phyloP scores from a whole-genome alignment of 1,140 invertebrate genomes.

The Drosophila kikkawai region DNA sequence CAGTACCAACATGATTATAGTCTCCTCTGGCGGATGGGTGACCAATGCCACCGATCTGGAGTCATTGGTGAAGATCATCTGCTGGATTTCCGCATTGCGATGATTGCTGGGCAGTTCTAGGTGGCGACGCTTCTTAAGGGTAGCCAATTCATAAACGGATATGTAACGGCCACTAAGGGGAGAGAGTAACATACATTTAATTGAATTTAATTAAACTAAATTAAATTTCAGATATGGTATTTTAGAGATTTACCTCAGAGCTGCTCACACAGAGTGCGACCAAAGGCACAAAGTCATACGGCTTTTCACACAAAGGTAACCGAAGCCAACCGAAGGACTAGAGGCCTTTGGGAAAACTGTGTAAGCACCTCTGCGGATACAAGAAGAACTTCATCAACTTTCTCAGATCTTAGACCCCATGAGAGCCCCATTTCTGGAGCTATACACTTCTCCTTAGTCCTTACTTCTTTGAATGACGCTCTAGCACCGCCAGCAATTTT shows the following conservation, averaged over 20 bases:
- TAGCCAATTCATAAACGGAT: conserved; percentile 87
- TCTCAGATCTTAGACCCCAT: neutral
- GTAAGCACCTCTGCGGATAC: too few species aligned
- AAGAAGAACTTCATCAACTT: neutral
- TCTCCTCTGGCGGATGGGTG: conserved; percentile 90
- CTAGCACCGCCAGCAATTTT: conserved; percentile 76
- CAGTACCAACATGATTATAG: conserved; percentile 90
- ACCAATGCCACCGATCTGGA: conserved; percentile 89
- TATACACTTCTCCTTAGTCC: neutral
- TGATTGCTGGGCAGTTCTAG: conserved; percentile 86
- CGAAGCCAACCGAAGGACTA: too few species aligned
- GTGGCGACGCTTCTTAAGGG: conserved; percentile 86
- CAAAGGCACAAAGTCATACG: too few species aligned
- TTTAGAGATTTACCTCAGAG: too few species aligned
- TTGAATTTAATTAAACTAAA: too few species aligned
- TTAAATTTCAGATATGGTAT: too few species aligned
- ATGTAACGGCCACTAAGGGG: conserved; percentile 71
- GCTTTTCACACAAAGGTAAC: too few species aligned
- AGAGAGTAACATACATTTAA: too few species aligned
- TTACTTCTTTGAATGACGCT: conserved; percentile 67
- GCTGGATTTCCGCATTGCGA: conserved; percentile 86
- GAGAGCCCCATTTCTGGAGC: too few species aligned
- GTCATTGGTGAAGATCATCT: conserved; percentile 90
- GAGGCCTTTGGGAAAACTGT: too few species aligned
- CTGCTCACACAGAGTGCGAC: too few species aligned